Conservation (phyloP, 2,113 vertebrate genomes). For the Puffinus mauretanicus region DNA sequence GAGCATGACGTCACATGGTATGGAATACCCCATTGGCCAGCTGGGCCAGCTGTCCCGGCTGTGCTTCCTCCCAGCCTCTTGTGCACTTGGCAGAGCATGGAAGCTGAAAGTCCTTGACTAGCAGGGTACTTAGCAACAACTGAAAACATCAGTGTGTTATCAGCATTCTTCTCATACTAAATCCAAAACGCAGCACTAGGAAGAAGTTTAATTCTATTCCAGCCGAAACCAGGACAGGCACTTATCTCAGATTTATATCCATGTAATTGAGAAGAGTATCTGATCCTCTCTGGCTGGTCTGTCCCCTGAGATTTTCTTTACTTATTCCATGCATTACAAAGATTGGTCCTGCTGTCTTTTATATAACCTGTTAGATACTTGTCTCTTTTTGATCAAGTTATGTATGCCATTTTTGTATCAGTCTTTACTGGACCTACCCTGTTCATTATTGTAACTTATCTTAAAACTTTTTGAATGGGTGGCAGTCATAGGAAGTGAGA, state of each 20-base stretch:
- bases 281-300: rapidly evolving
- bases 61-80: too few species aligned
- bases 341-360: not conserved
- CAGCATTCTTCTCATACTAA: too few species aligned
- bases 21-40: too few species aligned
- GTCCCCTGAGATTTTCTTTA: not conserved
- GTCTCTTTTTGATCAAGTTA: not conserved
- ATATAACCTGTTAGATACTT: not conserved
- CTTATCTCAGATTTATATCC: not conserved
- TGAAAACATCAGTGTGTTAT: too few species aligned
- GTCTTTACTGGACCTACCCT: not conserved
- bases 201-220: too few species aligned
- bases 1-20: too few species aligned
- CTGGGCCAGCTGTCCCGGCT: too few species aligned
- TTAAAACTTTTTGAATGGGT: not conserved
- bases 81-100: too few species aligned
- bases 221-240: not conserved
- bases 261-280: not conserved
- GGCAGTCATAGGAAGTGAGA: constrained; percentile 8
- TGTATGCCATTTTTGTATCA: not conserved
- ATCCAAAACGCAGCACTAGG: too few species aligned
- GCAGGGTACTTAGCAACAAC: too few species aligned
- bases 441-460: not conserved
- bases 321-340: not conserved
- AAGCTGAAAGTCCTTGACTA: too few species aligned